Percentiles rank a stretch among this genome's conserved stretches.
These are phyloP conservation scores for Scrobipalpa atriplicella DNA, from an alignment of 2,888 invertebrate species.

Conservation along the genomic window DNA sequence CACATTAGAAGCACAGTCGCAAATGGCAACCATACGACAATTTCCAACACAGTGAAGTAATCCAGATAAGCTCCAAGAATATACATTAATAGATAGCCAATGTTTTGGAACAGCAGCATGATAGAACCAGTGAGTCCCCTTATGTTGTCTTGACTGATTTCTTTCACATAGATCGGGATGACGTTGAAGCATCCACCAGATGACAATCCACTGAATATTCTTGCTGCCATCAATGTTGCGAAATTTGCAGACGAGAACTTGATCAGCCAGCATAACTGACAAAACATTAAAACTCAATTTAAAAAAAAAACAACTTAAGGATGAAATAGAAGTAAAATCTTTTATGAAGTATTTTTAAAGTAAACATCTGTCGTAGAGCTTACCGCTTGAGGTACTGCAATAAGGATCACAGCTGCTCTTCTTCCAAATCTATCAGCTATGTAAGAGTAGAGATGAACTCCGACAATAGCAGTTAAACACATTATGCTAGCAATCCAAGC, in stretches of 20 bases:
- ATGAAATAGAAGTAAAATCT: not conserved
- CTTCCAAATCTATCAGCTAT: conserved; percentile 68
- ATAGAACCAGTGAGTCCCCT: conserved; percentile 55
- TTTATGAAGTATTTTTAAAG: not conserved
- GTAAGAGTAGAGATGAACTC: conserved; percentile 66
- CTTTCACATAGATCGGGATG: conserved; percentile 59
- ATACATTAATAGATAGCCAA: conserved; percentile 56
- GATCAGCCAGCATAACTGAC: conserved; percentile 50
- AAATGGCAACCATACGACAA: conserved; percentile 46
- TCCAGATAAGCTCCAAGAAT: conserved; percentile 54
- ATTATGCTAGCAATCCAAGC: conserved; percentile 72
- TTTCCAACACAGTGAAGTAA: conserved; percentile 54
- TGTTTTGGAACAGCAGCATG: conserved; percentile 47
- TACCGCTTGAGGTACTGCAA: conserved; percentile 72
- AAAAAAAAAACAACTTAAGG: not conserved
- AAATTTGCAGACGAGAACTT: conserved; percentile 44
- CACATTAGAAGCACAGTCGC: conserved; percentile 47
- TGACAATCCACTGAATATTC: conserved; percentile 50
- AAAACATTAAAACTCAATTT: conserved; percentile 25
- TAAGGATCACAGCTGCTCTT: conserved; percentile 64
- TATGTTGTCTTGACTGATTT: conserved; percentile 58
- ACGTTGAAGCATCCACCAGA: conserved; percentile 54
- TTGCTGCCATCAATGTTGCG: conserved; percentile 48
- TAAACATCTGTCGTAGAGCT: conserved; percentile 42
- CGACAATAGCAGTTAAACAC: conserved; percentile 57